Percentiles rank a stretch among this genome's conserved stretches.
These are phyloP conservation scores for Mormoops blainvillei DNA, from an alignment of 2,113 vertebrate species.

Conservation along the genomic window DNA sequence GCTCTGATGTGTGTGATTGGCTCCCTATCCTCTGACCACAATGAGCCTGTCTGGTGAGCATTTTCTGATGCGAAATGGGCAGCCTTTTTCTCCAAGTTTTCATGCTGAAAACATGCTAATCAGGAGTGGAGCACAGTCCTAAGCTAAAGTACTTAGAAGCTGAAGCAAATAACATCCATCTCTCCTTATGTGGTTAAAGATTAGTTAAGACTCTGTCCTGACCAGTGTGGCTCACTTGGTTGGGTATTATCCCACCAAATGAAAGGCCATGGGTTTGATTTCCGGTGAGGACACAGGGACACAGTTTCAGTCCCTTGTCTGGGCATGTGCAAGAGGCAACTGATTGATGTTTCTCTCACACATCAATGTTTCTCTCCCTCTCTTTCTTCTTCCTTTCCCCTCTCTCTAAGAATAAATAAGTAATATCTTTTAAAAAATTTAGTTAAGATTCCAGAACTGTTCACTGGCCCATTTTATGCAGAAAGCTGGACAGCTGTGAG, in stretches of 20 bases:
- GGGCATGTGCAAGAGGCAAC: too few relatives aligned
- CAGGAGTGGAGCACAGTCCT: neutral
- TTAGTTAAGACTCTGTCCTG: neutral
- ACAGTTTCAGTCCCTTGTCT: too few relatives aligned
- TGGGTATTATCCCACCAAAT: too few relatives aligned
- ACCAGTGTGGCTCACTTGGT: too few relatives aligned
- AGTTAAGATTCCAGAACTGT: neutral
- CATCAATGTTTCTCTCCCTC: too few relatives aligned
- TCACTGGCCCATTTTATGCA: neutral
- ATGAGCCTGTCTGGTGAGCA: neutral
- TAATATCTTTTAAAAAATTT: neutral
- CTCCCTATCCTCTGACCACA: neutral
- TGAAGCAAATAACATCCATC: neutral
- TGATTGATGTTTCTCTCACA: too few relatives aligned
- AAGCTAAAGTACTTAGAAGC: neutral
- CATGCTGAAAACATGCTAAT: neutral
- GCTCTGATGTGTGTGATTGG: accelerated
- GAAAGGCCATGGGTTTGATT: too few relatives aligned
- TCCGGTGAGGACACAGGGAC: too few relatives aligned
- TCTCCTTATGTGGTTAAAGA: neutral
- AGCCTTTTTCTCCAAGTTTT: neutral
- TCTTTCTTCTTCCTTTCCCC: too few relatives aligned
- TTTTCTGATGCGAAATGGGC: neutral
- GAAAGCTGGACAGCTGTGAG: neutral
- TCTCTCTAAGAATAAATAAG: too few relatives aligned